A percentile compares a stretch with the other conserved stretches of the same genome.
These are phyloP conservation scores for Notechis scutatus DNA, from an alignment of 2,113 vertebrate genomes.

Conservation along the genomic window DNA sequence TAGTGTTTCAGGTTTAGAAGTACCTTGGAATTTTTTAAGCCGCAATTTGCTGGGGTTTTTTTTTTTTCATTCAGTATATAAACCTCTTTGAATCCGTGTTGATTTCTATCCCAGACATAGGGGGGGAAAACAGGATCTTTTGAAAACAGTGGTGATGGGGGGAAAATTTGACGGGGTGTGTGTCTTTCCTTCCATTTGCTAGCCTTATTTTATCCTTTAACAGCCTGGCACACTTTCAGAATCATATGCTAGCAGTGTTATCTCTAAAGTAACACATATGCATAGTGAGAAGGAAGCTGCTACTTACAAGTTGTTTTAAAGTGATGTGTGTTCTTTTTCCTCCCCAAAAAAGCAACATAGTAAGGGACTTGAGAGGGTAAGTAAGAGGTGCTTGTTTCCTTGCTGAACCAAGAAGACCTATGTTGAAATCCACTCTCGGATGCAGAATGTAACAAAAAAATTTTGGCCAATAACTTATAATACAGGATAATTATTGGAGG, in stretches of 20 bases:
- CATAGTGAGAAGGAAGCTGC: background rate
- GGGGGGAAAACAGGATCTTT: background rate
- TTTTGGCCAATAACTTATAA: background rate
- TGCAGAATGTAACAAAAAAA: background rate
- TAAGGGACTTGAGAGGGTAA: background rate
- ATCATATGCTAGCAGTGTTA: background rate
- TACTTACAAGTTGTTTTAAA: background rate
- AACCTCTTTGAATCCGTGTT: background rate
- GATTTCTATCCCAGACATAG: background rate
- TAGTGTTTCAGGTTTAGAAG: background rate
- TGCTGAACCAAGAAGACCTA: background rate
- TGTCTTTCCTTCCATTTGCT: background rate
- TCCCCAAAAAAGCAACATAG: background rate
- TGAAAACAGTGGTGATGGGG: background rate
- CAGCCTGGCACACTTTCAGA: background rate
- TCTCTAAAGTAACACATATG: background rate
- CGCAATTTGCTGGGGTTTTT: conserved; percentile 68
- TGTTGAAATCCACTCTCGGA: background rate
- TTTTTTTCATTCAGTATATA: conserved; percentile 44
- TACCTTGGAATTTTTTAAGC: conserved; percentile 44
- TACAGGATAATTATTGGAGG: background rate
- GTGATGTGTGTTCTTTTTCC: background rate
- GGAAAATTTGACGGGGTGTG: rapidly evolving
- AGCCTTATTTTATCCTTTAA: background rate
- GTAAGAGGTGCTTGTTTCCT: background rate